Base-by-base conservation (phyloP, 2,113 vertebrate genomes). In the Poeciliopsis occidentalis region DNA sequence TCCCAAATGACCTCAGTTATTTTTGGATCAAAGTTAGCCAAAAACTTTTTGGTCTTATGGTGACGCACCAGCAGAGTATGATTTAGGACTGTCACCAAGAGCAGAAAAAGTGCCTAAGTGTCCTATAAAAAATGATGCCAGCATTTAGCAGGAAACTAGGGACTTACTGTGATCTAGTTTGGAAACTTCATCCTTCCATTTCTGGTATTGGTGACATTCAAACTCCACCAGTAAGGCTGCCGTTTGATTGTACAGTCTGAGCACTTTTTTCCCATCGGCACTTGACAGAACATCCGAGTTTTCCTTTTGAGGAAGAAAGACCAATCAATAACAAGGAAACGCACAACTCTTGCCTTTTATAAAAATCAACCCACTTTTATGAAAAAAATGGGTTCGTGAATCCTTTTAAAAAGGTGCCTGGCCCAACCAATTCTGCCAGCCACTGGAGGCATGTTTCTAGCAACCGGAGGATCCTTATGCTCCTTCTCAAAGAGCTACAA, bases 1-100 rank as follows among this genome's bases (percentile, higher is more conserved):
- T 97, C 96, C 64, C 75, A 84, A 22, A 95, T 83, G 69, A 95
- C 78, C 82, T 96, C 95, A 68, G 78, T 79, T 79, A 97, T 93
- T 41, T 95, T 94, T 19, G 94, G 92, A 76, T 96, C 94, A 86
- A 96, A 95, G 92, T 96, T 96, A 75, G 95, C 90, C n/a, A 96
- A 12, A 3, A 96, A 68, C 83, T 94, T 95, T 63, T 91, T 92
- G 5, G 92, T 94, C 70, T 85, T 85, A 75, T 95, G 94, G 86
- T 96, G 94, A 51, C 88, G 90, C 32, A 91, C 92, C 82, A 96
- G 82, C 75, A 97, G 86, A 0, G 94, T 92, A 37, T 89, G 79
- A 78, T 96, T 94, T 73, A 96, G 90, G 69, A 93, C 96, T 96
- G 89, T 27, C 87, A 84, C 19, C 3, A 75, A 62, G 44, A 47